These are phyloP conservation scores for Semnornis frantzii DNA, from an alignment of 2,113 vertebrate genomes.

Conservation along the genomic window DNA sequence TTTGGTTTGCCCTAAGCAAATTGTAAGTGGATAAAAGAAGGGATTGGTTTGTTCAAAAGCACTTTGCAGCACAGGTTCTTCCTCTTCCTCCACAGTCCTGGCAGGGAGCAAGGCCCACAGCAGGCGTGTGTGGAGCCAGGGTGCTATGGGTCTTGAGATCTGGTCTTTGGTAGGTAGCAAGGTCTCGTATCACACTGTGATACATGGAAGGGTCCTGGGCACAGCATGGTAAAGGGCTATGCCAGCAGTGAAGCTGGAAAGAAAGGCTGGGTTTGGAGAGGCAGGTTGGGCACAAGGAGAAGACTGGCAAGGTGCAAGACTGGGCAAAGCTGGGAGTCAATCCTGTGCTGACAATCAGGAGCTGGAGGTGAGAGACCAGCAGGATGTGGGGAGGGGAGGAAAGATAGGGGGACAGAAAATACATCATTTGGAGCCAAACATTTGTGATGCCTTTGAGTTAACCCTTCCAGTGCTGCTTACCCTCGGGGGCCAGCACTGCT, in stretches of 20 bases:
- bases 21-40: background rate
- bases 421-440: background rate
- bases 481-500: background rate
- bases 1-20: background rate
- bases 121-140: rapidly evolving
- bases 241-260: background rate
- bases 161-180: rapidly evolving
- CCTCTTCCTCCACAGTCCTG: no score
- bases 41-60: background rate
- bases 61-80: background rate
- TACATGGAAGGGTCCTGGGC: rapidly evolving
- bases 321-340: background rate
- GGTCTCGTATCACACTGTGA: rapidly evolving
- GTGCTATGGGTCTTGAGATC: background rate
- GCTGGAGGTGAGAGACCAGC: background rate
- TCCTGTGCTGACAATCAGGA: background rate
- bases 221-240: background rate
- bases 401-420: no score
- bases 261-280: background rate
- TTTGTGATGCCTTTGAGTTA: background rate
- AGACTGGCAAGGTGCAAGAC: background rate
- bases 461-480: background rate
- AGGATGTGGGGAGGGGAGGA: background rate
- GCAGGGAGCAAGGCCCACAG: background rate
- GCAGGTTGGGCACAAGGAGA: background rate